Conservation (phyloP, 2,113 vertebrate species). For the Jaculus jaculus region DNA sequence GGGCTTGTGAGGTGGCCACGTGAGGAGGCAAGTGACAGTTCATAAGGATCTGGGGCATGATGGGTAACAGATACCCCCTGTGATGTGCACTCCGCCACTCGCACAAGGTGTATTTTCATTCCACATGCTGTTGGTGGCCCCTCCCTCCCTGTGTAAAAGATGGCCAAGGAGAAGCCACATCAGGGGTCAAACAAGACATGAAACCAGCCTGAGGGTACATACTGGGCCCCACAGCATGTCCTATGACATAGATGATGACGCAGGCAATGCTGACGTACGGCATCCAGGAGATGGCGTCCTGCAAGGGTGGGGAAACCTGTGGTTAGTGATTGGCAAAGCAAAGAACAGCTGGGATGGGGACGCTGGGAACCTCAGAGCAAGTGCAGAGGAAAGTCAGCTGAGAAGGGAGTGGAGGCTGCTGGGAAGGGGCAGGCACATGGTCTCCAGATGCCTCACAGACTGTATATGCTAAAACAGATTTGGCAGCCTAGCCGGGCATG, state of each 20-base stretch:
- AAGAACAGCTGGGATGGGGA: accelerated
- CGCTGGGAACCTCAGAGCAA: not conserved
- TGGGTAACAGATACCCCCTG: not conserved
- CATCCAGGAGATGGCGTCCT: constrained; percentile 88
- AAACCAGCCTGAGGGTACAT: constrained; percentile 68
- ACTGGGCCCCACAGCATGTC: constrained; percentile 95
- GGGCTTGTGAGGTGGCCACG: accelerated
- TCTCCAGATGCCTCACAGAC: not conserved
- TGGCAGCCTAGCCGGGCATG: too few species aligned
- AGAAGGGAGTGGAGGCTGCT: not conserved
- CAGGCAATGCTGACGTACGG: constrained; percentile 92
- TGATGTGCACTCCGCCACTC: too few species aligned
- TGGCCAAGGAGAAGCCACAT: not conserved
- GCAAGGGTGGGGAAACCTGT: not conserved
- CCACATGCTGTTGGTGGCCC: accelerated
- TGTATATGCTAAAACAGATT: accelerated
- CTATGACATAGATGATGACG: constrained; percentile 90
- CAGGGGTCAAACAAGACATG: constrained; percentile 32
- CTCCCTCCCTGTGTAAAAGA: accelerated
- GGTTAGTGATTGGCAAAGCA: not conserved
- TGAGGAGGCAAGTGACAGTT: not conserved
- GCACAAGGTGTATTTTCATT: accelerated
- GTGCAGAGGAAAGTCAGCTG: too few species aligned
- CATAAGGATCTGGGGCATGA: too few species aligned
- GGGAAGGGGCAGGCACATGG: too few species aligned